Base-by-base conservation (phyloP, 2,888 invertebrate genomes). In the Thumatha senex region DNA sequence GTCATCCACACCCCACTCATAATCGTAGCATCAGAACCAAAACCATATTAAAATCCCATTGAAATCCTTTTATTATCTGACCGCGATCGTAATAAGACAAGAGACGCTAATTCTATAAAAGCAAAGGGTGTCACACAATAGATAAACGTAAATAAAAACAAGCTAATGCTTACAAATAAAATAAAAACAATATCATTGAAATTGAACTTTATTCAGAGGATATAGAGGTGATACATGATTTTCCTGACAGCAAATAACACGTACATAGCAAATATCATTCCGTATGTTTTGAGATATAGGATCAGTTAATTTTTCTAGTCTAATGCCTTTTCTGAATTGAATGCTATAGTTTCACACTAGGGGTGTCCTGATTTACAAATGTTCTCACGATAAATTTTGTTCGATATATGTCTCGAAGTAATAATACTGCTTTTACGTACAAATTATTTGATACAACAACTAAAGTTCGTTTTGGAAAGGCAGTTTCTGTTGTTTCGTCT, bases 231-330 rank as follows among this genome's bases (percentile, higher is more conserved):
- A 52, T 40, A 45, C 47, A 24, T 11, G 10, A 46, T 29, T 56
- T 46, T 49, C 4, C 30, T 42, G 40, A 54, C 24, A n/a, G 18
- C 15, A 58, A 58, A 49, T 46, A 7, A 43, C 34, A 51, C 36
- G 36, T 52, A 52, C 63, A 61, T 64, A 58, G 40, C 62, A 71
- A 79, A 78, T 74, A 73, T 74, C 74, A 76, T 70, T 73, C 61
- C 70, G 68, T 76, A 74, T 73, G 70, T 72, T 74, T 76, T 70
- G 67, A 77, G 81, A 84, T 83, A 83, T 80, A 80, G 83, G 80
- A 86, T 88, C 82, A 78, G 84, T 85, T 81, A 82, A 84, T 87
- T 85, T 88, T 89, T 86, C 82, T 86, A 80, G 80, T 76, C 86
- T 84, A 74, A 82, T 86, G 85, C 89, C 85, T 89, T 68, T 63